Evolutionary conservation across 2,113 vertebrate genomes (phyloP).

Genomic region (Astatotilapia flaviijosephi): DNA sequence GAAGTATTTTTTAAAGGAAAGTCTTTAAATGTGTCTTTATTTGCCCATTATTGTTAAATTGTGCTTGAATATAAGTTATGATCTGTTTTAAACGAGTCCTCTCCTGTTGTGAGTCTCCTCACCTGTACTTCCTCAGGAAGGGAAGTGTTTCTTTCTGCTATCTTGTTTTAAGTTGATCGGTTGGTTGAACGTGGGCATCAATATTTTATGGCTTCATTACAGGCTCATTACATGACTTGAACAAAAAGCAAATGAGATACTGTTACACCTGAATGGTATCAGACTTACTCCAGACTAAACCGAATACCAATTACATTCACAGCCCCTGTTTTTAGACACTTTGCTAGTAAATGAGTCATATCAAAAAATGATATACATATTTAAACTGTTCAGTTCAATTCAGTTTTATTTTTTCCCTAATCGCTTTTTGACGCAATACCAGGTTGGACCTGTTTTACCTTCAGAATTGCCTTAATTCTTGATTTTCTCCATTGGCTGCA

Average conservation of each 20-base stretch:
- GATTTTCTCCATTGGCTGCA: not conserved
- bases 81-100: not conserved
- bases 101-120: not conserved
- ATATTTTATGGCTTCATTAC: constrained; percentile 70
- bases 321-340: not conserved
- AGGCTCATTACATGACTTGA: constrained; percentile 65
- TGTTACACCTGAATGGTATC: constrained; percentile 41
- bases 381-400: not conserved
- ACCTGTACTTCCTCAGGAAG: not conserved
- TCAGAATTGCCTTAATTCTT: not conserved
- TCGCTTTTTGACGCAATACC: not conserved
- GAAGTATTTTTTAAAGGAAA: not conserved
- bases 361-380: not conserved
- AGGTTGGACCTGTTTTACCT: not conserved
- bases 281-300: not conserved
- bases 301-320: not conserved
- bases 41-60: not conserved
- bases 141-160: not conserved
- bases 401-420: not conserved
- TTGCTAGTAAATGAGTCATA: not conserved
- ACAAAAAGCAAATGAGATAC: constrained; percentile 50
- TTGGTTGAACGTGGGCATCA: constrained; percentile 45
- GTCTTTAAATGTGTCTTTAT: not conserved
- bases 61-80: not conserved
- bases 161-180: not conserved